Evolutionary conservation across 2,113 vertebrate genomes (phyloP).

Genomic region (Rissa tridactyla): DNA sequence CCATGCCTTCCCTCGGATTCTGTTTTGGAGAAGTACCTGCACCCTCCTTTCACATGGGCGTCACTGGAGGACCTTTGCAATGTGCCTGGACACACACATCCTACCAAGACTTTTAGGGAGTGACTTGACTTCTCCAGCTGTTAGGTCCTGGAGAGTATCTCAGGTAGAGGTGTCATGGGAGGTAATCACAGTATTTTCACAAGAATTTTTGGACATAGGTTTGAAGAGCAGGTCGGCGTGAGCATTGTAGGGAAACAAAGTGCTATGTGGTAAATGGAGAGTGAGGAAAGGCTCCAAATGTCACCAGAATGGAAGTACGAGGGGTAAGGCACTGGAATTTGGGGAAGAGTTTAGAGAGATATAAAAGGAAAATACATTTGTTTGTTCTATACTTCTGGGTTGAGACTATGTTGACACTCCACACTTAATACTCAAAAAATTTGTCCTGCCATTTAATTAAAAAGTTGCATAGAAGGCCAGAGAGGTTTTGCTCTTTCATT

Average conservation of each 20-base stretch:
- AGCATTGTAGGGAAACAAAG: neutral
- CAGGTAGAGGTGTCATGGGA: neutral
- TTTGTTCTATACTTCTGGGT: neutral
- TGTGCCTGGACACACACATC: neutral
- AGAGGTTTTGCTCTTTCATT: neutral
- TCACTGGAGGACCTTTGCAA: neutral
- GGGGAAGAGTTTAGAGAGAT: neutral
- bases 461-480: neutral
- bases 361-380: neutral
- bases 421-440: neutral
- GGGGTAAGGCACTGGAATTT: neutral
- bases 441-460: neutral
- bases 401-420: neutral
- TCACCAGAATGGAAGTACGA: neutral
- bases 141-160: neutral
- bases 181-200: accelerated
- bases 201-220: neutral
- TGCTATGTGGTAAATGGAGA: neutral
- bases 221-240: neutral
- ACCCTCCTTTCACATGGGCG: neutral
- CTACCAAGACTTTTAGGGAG: neutral
- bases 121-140: neutral
- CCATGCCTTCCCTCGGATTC: neutral
- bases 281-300: neutral
- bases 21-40: neutral